Evolutionary conservation across 2,888 invertebrate genomes (phyloP).

Genomic region (Pelosia muscerda): DNA sequence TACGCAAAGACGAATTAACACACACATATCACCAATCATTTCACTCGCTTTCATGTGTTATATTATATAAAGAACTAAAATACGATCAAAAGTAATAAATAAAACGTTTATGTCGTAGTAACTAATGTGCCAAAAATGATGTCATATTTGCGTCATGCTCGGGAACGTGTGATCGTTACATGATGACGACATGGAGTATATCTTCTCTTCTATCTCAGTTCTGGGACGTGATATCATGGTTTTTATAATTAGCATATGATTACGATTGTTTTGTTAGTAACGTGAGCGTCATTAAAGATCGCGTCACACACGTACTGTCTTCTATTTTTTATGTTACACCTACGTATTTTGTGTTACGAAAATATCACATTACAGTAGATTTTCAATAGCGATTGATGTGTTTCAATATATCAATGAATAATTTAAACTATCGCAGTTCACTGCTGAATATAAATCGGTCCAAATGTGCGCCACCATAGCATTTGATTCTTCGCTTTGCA

Average conservation of each 20-base stretch:
- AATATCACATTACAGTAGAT: slow-evolving; percentile 3
- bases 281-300: slow-evolving; percentile 5
- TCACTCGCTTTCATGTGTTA: too few relatives aligned
- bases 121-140: slow-evolving; percentile 46
- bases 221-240: slow-evolving; percentile 16
- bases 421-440: neutral
- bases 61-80: slow-evolving; percentile 14
- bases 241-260: slow-evolving; percentile 20
- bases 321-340: slow-evolving; percentile 14
- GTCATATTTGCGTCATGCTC: slow-evolving; percentile 44
- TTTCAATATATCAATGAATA: neutral
- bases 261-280: slow-evolving; percentile 21
- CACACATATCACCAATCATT: too few relatives aligned
- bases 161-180: slow-evolving; percentile 18
- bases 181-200: slow-evolving; percentile 31
- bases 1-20: too few relatives aligned
- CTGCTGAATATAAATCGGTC: too few relatives aligned
- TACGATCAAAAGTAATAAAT: slow-evolving; percentile 36
- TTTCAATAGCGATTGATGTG: neutral
- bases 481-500: too few relatives aligned
- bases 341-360: slow-evolving; percentile 8
- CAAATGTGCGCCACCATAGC: too few relatives aligned
- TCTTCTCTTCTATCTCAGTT: slow-evolving; percentile 14
- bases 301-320: slow-evolving; percentile 13
- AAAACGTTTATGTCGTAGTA: slow-evolving; percentile 30